Evolutionary conservation across 2,797 vertebrate genomes (phyloP).

Genomic region (Ptychadena robeensis): DNA sequence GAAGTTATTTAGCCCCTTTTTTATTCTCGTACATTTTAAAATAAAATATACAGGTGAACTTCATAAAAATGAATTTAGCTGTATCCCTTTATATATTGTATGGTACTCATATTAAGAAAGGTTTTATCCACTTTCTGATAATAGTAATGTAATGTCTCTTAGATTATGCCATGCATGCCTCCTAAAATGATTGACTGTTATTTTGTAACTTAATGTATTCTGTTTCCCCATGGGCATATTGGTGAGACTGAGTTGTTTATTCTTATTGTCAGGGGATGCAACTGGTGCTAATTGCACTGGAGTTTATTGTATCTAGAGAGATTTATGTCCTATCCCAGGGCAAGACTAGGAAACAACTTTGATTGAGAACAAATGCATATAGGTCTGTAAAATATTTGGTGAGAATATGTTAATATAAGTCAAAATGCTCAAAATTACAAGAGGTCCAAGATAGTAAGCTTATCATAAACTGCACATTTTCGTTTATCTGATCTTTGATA

Average conservation of each 20-base stretch:
- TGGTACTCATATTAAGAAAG: background rate
- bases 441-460: no score
- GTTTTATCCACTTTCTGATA: background rate
- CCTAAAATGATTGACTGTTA: background rate
- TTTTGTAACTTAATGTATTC: background rate
- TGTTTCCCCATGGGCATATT: background rate
- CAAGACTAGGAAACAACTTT: no score
- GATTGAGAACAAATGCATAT: no score
- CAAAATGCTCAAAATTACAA: no score
- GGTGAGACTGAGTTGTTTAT: background rate
- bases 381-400: no score
- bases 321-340: no score
- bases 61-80: background rate
- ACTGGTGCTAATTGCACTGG: background rate
- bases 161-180: background rate
- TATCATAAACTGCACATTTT: no score
- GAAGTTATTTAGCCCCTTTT: background rate
- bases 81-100: background rate
- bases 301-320: background rate
- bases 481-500: no score
- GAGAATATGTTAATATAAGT: no score
- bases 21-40: background rate
- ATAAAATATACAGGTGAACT: no score
- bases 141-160: background rate
- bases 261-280: background rate